Evolutionary conservation across 2,113 vertebrate genomes (phyloP).

Genomic region (Blennius ocellaris): DNA sequence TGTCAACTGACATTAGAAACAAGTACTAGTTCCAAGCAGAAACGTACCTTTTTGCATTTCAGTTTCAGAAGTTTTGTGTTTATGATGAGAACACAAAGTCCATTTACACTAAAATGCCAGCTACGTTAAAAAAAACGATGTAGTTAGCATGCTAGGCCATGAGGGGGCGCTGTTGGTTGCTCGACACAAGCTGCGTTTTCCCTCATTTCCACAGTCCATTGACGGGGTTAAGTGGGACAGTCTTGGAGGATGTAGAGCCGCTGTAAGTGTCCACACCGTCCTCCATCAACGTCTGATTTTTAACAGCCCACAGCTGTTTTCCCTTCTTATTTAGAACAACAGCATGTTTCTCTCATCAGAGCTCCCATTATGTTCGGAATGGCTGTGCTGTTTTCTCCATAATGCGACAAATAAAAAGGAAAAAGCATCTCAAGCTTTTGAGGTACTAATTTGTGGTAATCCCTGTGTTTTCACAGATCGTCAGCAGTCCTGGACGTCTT

Average conservation of each 20-base stretch:
- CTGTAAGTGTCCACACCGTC: conserved; percentile 67
- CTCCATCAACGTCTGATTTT: background rate
- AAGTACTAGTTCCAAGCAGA: too few relatives aligned
- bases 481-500: conserved; percentile 88
- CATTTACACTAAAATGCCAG: too few relatives aligned
- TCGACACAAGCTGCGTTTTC: too few relatives aligned
- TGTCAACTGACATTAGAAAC: too few relatives aligned
- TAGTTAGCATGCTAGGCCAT: too few relatives aligned
- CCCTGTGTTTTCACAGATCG: conserved; percentile 74
- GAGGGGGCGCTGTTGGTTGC: too few relatives aligned
- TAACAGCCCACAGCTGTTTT: background rate
- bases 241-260: conserved; percentile 75
- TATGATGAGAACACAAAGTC: too few relatives aligned
- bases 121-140: too few relatives aligned
- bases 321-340: background rate
- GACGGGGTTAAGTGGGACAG: conserved; percentile 41
- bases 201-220: background rate
- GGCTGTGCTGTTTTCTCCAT: background rate
- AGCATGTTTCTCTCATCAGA: background rate
- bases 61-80: too few relatives aligned
- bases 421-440: background rate
- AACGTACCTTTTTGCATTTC: too few relatives aligned
- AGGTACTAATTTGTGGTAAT: background rate
- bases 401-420: background rate
- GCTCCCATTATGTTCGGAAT: background rate